phyloP scores from a whole-genome alignment of 2,888 invertebrate genomes.

The Drosophila subsilvestris region DNA sequence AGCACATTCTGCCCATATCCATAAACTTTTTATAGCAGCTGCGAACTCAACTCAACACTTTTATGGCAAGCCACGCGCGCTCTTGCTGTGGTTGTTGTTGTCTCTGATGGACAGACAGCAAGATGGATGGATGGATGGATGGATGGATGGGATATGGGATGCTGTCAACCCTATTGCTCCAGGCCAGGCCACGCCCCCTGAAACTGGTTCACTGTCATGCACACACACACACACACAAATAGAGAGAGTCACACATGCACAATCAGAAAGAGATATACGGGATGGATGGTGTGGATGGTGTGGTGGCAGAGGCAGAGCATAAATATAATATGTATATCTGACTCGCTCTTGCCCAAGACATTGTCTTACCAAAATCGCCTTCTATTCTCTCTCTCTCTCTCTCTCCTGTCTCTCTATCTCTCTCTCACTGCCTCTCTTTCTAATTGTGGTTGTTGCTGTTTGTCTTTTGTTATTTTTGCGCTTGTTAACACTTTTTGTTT shows the following conservation, averaged over 20 bases:
- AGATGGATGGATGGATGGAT: conserved; percentile 37
- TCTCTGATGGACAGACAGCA: conserved; percentile 35
- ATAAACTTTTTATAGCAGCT: conserved; percentile 63
- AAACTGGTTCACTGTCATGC: conserved; percentile 65
- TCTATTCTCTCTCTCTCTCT: conserved; percentile 3
- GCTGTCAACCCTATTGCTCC: conserved; percentile 54
- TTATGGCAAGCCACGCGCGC: conserved; percentile 16
- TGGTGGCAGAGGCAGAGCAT: too few species aligned
- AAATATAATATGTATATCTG: conserved; percentile 32
- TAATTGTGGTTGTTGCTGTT: conserved; percentile 37
- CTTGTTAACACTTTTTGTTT: conserved; percentile 81
- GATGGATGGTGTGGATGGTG: conserved; percentile 4
- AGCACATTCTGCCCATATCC: conserved; percentile 4
- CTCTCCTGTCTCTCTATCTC: conserved; percentile 1
- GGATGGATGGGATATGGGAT: conserved; percentile 48
- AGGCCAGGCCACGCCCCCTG: conserved; percentile 62
- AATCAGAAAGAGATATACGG: conserved; percentile 14
- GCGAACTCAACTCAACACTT: conserved; percentile 21
- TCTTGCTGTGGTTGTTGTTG: conserved; percentile 9
- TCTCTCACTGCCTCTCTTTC: conserved; percentile 11
- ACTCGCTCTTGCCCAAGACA: conserved; percentile 40
- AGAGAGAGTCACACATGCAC: conserved; percentile 21
- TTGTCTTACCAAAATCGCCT: conserved; percentile 17
- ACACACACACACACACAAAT: conserved; percentile 32
- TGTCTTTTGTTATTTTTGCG: conserved; percentile 73